Evolutionary conservation across 2,797 vertebrate species (phyloP).

Genomic region (Tenualosa thibaudeaui): DNA sequence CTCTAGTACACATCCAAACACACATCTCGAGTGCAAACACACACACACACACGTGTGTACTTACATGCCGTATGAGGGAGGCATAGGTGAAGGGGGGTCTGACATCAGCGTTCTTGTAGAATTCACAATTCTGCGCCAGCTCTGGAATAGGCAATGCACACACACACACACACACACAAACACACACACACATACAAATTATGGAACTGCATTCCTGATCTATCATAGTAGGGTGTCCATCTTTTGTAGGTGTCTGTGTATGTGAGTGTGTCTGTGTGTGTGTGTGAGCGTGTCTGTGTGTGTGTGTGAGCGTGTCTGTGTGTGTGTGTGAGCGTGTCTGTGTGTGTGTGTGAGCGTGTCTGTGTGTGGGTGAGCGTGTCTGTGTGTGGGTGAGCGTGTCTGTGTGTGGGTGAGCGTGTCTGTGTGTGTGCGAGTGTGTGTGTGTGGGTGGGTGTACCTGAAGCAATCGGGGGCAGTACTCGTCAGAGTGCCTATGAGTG

Average conservation of each 20-base stretch:
- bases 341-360: not conserved
- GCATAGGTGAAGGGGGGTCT: constrained; percentile 98
- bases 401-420: not conserved
- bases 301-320: not conserved
- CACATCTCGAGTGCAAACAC: too few relatives aligned
- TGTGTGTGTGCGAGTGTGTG: too few relatives aligned
- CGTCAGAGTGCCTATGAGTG: not conserved
- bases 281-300: not conserved
- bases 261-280: not conserved
- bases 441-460: not conserved
- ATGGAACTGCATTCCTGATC: not conserved
- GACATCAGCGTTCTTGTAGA: constrained; percentile 98
- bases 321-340: too few relatives aligned
- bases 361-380: not conserved
- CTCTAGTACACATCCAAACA: not conserved
- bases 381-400: not conserved
- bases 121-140: constrained; percentile 98
- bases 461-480: not conserved
- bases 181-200: not conserved
- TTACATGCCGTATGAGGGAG: constrained; percentile 98
- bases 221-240: too few relatives aligned
- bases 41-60: constrained; percentile 43
- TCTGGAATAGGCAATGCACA: constrained; percentile 70
- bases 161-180: not conserved
- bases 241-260: not conserved